These are phyloP conservation scores for Apostichopus californicus DNA, from an alignment of 35 echinoderm and acorn worm genomes.

Conservation along the genomic window DNA sequence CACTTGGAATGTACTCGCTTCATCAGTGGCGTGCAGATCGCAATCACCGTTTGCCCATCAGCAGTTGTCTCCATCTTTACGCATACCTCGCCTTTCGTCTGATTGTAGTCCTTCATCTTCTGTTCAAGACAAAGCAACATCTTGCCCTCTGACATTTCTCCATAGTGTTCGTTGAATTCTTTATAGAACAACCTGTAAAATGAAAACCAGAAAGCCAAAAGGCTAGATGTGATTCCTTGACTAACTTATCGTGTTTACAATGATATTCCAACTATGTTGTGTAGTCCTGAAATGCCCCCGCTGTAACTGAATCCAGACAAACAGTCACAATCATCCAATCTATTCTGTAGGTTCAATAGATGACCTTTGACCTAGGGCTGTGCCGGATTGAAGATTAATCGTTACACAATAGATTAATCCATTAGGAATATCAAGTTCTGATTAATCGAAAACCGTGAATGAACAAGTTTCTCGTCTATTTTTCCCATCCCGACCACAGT, in stretches of 20 bases:
- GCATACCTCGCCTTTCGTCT: neutral
- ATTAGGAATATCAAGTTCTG: too few species aligned
- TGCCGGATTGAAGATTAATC: too few species aligned
- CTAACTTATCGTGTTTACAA: neutral
- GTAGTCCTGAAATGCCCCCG: too few species aligned
- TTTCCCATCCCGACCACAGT: too few species aligned
- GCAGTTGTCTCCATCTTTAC: neutral
- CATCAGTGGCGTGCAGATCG: constrained; percentile 13
- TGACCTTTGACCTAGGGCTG: too few species aligned
- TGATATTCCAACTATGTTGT: neutral
- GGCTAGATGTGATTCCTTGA: neutral
- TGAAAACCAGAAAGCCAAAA: neutral
- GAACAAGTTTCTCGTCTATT: too few species aligned
- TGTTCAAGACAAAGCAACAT: neutral
- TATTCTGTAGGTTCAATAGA: too few species aligned
- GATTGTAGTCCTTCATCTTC: neutral
- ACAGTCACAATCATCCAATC: too few species aligned
- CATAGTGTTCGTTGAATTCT: neutral
- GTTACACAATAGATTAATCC: too few species aligned
- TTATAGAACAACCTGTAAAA: too few species aligned
- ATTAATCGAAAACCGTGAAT: too few species aligned
- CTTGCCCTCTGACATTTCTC: neutral
- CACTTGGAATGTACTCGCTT: constrained; percentile 19
- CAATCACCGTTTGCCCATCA: constrained; percentile 12
- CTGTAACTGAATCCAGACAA: too few species aligned